phyloP scores from a whole-genome alignment of 2,113 vertebrate genomes.

The Chamaea fasciata region DNA sequence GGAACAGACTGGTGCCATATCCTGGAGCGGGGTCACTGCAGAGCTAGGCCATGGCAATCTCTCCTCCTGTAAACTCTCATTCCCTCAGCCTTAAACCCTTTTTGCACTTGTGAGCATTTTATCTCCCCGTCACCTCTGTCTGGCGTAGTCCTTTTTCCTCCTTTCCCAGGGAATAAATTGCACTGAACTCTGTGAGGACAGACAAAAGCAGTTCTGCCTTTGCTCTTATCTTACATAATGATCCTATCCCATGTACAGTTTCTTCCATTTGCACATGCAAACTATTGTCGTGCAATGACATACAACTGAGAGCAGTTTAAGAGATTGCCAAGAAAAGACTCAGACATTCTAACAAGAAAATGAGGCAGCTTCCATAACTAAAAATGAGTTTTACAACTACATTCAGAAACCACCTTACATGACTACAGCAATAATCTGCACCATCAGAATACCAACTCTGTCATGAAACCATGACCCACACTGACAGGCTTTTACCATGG shows the following conservation, averaged over 20 bases:
- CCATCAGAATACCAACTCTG: background rate
- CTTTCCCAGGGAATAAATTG: background rate
- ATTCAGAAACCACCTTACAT: background rate
- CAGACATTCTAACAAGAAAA: background rate
- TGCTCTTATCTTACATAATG: background rate
- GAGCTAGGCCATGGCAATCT: background rate
- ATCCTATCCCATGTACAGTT: background rate
- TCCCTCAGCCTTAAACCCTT: background rate
- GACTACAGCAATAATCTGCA: background rate
- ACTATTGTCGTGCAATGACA: background rate
- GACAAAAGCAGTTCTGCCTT: background rate
- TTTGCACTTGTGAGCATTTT: background rate
- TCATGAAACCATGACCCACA: background rate
- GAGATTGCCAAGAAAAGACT: background rate
- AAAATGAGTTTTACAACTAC: background rate
- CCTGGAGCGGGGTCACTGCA: background rate
- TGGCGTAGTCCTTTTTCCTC: background rate
- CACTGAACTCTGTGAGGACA: background rate
- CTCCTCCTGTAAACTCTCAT: background rate
- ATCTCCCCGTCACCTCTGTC: background rate
- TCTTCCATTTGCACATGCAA: background rate
- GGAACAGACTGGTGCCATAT: background rate
- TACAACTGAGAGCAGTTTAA: background rate
- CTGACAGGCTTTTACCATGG: background rate
- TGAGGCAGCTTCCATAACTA: background rate